Conservation (phyloP, 1,140 invertebrate species). For the Ips nitidus region DNA sequence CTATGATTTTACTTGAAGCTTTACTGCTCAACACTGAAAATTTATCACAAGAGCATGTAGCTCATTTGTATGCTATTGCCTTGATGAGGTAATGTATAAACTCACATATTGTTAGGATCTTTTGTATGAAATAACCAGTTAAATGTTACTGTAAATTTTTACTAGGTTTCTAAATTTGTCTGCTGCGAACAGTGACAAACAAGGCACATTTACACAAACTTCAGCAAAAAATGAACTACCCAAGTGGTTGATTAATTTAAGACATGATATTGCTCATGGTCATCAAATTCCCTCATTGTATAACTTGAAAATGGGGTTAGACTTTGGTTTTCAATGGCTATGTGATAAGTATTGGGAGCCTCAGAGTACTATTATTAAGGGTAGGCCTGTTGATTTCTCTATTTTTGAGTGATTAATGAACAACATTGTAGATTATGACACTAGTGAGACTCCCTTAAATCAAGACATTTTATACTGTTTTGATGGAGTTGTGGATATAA, state of each 20-base stretch:
- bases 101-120: conserved; percentile 2
- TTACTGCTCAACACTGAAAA: conserved; percentile 33
- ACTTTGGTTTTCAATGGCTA: conserved; percentile 45
- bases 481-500: background rate
- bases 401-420: conserved; percentile 4
- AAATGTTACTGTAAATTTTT: conserved; percentile 1
- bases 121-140: background rate
- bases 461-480: background rate
- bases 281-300: conserved; percentile 40
- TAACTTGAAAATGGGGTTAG: conserved; percentile 39
- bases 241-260: conserved; percentile 45
- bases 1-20: conserved; percentile 63
- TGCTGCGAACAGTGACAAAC: conserved; percentile 43
- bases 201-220: conserved; percentile 43
- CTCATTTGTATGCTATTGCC: conserved; percentile 39
- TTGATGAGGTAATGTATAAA: conserved; percentile 40
- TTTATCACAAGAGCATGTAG: conserved; percentile 33
- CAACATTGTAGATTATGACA: background rate
- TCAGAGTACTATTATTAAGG: conserved; percentile 37
- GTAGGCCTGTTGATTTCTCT: conserved; percentile 21
- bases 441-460: background rate
- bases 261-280: conserved; percentile 47
- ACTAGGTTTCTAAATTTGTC: conserved; percentile 47
- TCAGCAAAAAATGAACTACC: conserved; percentile 42
- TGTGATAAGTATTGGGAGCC: conserved; percentile 46